Base-by-base conservation (phyloP, 2,113 vertebrate species). In the Merops nubicus region DNA sequence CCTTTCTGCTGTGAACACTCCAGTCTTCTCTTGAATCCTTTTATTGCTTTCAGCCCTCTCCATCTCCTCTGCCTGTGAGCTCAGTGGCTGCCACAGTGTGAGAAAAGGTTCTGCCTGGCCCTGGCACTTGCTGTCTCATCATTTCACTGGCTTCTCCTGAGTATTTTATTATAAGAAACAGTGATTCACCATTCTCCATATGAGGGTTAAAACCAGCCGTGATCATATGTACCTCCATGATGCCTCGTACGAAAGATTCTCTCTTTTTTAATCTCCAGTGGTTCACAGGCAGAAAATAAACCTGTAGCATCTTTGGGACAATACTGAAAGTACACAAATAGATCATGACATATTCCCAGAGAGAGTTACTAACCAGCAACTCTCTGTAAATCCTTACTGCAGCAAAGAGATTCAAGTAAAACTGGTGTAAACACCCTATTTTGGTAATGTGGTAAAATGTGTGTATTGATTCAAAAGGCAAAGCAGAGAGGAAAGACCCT, bases 251-350 rank as follows among this genome's bases (percentile, higher is more conserved):
- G 0, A 56, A 84, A 75, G 22, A 86, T 57, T 57, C n/a, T 69
- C 33, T 85, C 42, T 79, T 78, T 91, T 63, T 76, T 76, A 17
- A 8, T 77, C 50, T 73, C 67, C 34, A 15, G 68, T 57, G 63
- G 69, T 50, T 89, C 69, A 51, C 40, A 45, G 69, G 85, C 42
- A 77, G 68, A 89, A 94, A 93, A 94, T 68, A 89, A 88, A 93
- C 83, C 64, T 93, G 63, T 84, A 38, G 11, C 42, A 25, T 85
- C 67, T 70, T 42, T 28, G 65, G 83, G 80, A 64, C 47, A 63
- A 63, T 12, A 23, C 65, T 89, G 82, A 50, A 68, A 76, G 38
- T 6, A 45, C 3, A 12, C 38, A 82, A 85, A 38, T 28, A 54
- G 65, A n/a, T 54, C 16, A 26, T 25, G 67, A 78, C 70, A 56